Conservation (phyloP, 2,888 invertebrate genomes). For the Bhutanitis thaidina region DNA sequence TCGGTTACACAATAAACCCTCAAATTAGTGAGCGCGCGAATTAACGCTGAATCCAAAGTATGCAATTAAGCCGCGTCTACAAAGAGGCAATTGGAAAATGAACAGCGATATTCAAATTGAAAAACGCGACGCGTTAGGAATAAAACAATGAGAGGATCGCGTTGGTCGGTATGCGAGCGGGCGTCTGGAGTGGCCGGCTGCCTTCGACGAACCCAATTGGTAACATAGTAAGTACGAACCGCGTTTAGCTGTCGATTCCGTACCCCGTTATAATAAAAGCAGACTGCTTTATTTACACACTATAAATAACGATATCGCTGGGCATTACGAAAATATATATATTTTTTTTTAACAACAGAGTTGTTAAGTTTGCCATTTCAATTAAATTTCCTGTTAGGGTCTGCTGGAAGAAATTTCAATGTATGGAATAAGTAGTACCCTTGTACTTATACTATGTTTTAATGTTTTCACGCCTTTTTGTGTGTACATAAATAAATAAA, state of each 20-base stretch:
- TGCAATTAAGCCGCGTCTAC: constrained; percentile 73
- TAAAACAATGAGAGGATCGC: constrained; percentile 61
- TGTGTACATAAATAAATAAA: no score
- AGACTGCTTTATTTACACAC: no score
- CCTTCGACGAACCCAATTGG: background rate
- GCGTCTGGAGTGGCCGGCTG: constrained; percentile 1
- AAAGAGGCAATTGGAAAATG: constrained; percentile 73
- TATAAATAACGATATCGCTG: no score
- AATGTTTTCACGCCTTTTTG: no score
- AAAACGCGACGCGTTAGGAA: constrained; percentile 72
- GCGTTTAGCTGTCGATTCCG: background rate
- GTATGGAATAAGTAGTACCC: no score
- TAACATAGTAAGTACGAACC: background rate
- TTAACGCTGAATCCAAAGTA: constrained; percentile 75
- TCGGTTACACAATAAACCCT: constrained; percentile 66
- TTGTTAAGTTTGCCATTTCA: no score
- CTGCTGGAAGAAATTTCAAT: no score
- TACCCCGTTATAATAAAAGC: no score
- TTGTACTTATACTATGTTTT: no score
- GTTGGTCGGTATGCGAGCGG: constrained; percentile 8
- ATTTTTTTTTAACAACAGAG: no score
- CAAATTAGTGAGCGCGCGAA: constrained; percentile 73
- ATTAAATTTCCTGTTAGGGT: no score
- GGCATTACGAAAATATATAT: no score
- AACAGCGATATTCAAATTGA: constrained; percentile 77